phyloP scores from a whole-genome alignment of 1,140 invertebrate species.

The Bombyx mori region ASM3026992v2 NC_085122.1:3379501-3380000 shows the following conservation, averaged over 20 bases:
- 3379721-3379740: conserved; percentile 24
- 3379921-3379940: too few species aligned
- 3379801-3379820: background rate
- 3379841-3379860: background rate
- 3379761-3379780: conserved; percentile 24
- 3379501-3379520: too few species aligned
- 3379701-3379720: conserved; percentile 37
- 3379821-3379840: background rate
- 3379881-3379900: too few species aligned
- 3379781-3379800: background rate
- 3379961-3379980: too few species aligned
- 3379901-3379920: too few species aligned
- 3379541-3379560: too few species aligned
- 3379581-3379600: background rate
- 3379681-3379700: conserved; percentile 18
- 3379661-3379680: background rate
- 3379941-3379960: too few species aligned
- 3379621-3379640: background rate
- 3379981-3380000: too few species aligned
- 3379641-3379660: background rate
- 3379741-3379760: conserved; percentile 37
- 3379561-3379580: too few species aligned
- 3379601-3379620: background rate
- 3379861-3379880: too few species aligned
- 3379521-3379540: too few species aligned